Evolutionary conservation across 2,888 invertebrate species (phyloP), one percentile per base, ranked within the genome.

Genomic region (Lobophora halterata): DNA sequence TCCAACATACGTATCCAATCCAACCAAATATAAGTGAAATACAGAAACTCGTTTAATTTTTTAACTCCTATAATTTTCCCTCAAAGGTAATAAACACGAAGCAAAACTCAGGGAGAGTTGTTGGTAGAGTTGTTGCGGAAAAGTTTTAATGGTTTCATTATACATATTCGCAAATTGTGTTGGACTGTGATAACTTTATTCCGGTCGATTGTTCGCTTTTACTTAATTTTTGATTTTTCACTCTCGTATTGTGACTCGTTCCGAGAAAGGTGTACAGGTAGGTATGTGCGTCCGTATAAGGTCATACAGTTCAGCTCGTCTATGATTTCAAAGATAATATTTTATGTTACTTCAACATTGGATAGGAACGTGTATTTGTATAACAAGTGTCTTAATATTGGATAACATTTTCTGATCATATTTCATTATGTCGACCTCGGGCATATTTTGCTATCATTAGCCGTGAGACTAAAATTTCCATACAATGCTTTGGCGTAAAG

Each of bases 401-500:
- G n/a, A 27, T 18, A 27, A 24, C 21, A 27, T 36, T 16, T 23
- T 16, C 26, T 12, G 23, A 32, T 36, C 42, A 36, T 34, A 38
- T 23, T 18, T 43, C 39, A 31, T 35, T 34, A 20, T 39, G 27
- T 31, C 27, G 27, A 26, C 37, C 29, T 43, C 33, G 17, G 37
- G 29, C 32, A 30, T 29, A 35, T 37, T n/a, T 50, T 50, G 46
- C 47, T 46, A 41, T 44, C 45, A 44, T 56, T 57, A 53, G 61
- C 57, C 65, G 72, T 71, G 69, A 45, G 71, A 75, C 59, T 65
- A 37, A 46, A 60, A 79, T 85, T 83, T 70, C 58, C 80, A 83
- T 76, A 83, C 85, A 85, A 85, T 85, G 61, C 70, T 50, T 38
- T 49, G 51, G 68, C 60, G 65, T 70, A 71, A 66, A 65, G 70